Base-by-base conservation (phyloP, 1,140 invertebrate species). In the Aleiodes sp. region DNA sequence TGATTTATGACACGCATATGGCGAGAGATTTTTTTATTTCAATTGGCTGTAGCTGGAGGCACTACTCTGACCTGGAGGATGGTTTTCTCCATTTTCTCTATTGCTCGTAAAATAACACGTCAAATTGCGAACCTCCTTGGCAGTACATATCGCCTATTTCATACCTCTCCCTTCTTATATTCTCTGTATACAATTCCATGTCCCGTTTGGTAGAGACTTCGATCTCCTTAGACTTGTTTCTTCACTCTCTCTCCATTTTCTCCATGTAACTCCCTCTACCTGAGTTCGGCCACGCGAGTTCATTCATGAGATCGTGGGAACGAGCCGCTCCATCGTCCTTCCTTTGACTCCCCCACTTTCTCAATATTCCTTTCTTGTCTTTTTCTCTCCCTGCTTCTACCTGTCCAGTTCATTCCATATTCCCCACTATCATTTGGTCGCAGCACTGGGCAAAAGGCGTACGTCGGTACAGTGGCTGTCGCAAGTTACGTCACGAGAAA, bases 231-330 rank as follows among this genome's bases (percentile, higher is more conserved):
- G 43, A 28, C 26, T 10, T 33, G 16, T 67, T 7, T 52, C 37
- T 61, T 43, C 46, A 63, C 41, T 61, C 66, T 74, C 70, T 69
- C 68, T 66, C 73, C 60, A 62, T 71, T 72, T 72, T 56, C 71
- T 63, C 65, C 65, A 57, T 78, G 14, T 29, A 41, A 33, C 60
- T 57, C 80, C 78, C 80, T 73, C 68, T 69, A 70, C 26, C 64
- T n/a, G 26, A 26, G 14, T 56, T 59, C n/a, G 56, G 83, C 84
- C 83, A 86, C 84, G 83, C 84, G 84, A 86, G 82, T 86, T 86
- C 84, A 86, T 86, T 86, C 84, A 85, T 86, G 81, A 85, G 83
- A 85, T 85, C 84, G 84, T 85, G 83, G 84, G 84, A 86, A 85
- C 82, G 81, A 76, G 79, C 73, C n/a, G 4, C 31, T 67, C 65